These are phyloP conservation scores for Drosophila maculinotata DNA, from an alignment of 2,888 invertebrate genomes.

Conservation along the genomic window DNA sequence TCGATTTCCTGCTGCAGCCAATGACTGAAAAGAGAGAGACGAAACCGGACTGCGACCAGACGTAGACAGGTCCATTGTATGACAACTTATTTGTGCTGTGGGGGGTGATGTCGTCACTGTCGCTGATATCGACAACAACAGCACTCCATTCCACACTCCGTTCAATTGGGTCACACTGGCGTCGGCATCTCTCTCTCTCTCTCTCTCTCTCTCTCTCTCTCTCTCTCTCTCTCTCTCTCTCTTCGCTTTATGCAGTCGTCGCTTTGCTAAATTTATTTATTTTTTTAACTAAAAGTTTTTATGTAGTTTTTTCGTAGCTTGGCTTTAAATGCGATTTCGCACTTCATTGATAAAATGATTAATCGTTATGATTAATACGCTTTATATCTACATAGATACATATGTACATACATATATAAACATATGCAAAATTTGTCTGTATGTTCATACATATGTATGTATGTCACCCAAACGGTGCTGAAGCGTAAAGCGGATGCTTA, in stretches of 20 bases:
- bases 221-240: slow-evolving; percentile 7
- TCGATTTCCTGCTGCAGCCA: slow-evolving; percentile 69
- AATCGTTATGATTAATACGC: slow-evolving; percentile 67
- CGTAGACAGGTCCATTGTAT: slow-evolving; percentile 50
- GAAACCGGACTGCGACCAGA: slow-evolving; percentile 8
- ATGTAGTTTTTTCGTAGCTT: slow-evolving; percentile 14
- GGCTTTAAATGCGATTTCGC: slow-evolving; percentile 56
- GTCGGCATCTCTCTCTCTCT: slow-evolving; percentile 41
- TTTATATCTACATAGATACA: slow-evolving; percentile 8
- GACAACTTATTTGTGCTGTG: slow-evolving; percentile 64
- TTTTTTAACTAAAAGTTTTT: too few relatives aligned
- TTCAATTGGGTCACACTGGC: slow-evolving; percentile 73
- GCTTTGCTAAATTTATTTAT: slow-evolving; percentile 34
- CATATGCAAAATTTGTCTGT: slow-evolving; percentile 2
- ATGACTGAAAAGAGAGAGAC: slow-evolving; percentile 8
- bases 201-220: too few relatives aligned
- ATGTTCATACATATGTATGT: slow-evolving; percentile 18
- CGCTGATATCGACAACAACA: slow-evolving; percentile 24
- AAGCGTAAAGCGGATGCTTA: slow-evolving; percentile 73
- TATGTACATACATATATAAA: slow-evolving; percentile 1
- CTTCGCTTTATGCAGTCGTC: slow-evolving; percentile 12
- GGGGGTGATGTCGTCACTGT: slow-evolving; percentile 76
- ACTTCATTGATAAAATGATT: slow-evolving; percentile 81
- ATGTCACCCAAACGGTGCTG: slow-evolving; percentile 57
- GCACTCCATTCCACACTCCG: slow-evolving; percentile 22